These are phyloP conservation scores for Sebastes minor DNA, from an alignment of 2,797 vertebrate species.

Conservation along the genomic window DNA sequence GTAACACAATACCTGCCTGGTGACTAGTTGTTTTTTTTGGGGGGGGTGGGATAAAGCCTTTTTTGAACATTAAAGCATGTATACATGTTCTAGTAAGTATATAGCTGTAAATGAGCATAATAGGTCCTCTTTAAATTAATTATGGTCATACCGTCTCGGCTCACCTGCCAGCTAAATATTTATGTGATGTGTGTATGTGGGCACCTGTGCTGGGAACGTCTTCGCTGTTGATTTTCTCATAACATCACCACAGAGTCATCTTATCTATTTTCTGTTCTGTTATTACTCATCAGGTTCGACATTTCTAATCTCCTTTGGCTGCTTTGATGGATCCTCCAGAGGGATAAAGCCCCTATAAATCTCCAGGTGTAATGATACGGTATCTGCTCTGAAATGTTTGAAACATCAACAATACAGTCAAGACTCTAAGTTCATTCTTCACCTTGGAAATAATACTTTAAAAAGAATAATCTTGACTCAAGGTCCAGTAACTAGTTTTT, in stretches of 20 bases:
- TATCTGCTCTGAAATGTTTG: neutral
- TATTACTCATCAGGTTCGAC: slow-evolving; percentile 14
- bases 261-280: slow-evolving; percentile 3
- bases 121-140: neutral
- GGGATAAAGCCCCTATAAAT: neutral
- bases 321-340: neutral
- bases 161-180: neutral
- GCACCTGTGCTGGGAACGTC: neutral
- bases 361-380: neutral
- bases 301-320: neutral
- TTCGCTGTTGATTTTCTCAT: neutral
- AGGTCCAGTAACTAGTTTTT: neutral
- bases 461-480: neutral
- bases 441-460: neutral
- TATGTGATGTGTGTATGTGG: neutral
- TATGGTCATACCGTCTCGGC: neutral
- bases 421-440: neutral
- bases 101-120: too few species aligned
- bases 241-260: neutral
- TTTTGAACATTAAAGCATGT: too few species aligned
- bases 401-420: neutral
- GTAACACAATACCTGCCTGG: too few species aligned
- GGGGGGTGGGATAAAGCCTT: too few species aligned
- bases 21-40: too few species aligned
- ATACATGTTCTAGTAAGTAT: too few species aligned